These are phyloP conservation scores for Buathra laborator DNA, from an alignment of 2,888 invertebrate species.

Conservation along the genomic window DNA sequence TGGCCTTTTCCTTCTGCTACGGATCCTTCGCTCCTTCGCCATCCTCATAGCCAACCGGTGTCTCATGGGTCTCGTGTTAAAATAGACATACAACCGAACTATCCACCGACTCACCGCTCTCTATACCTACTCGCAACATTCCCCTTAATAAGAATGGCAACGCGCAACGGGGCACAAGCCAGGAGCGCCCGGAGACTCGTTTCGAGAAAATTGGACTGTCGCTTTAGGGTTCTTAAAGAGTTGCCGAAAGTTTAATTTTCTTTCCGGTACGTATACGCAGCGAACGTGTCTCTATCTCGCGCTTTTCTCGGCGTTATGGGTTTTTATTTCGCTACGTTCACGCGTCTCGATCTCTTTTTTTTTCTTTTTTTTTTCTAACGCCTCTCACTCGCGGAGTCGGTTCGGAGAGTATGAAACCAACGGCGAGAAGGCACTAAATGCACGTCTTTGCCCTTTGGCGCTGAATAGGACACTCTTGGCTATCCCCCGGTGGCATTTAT, in stretches of 20 bases:
- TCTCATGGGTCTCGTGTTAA: conserved; percentile 65
- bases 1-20: conserved; percentile 65
- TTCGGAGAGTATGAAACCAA: conserved; percentile 16
- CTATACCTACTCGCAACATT: conserved; percentile 51
- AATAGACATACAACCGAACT: conserved; percentile 62
- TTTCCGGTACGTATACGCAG: conserved; percentile 53
- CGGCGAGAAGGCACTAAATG: conserved; percentile 40
- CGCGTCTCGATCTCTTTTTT: conserved; percentile 33
- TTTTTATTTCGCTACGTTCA: conserved; percentile 47
- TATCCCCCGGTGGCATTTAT: conserved; percentile 68
- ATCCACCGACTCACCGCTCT: conserved; percentile 48
- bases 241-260: conserved; percentile 80
- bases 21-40: conserved; percentile 47
- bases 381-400: background rate
- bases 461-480: conserved; percentile 49
- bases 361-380: background rate
- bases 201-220: conserved; percentile 79
- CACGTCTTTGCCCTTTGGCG: conserved; percentile 64
- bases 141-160: conserved; percentile 72
- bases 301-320: background rate
- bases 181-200: conserved; percentile 76
- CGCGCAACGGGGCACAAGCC: conserved; percentile 41
- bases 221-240: conserved; percentile 77
- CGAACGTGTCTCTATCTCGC: conserved; percentile 25
- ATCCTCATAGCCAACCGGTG: conserved; percentile 22